Evolutionary conservation across 2,113 vertebrate genomes (phyloP).

Genomic region (Zosterops pallidus): DNA sequence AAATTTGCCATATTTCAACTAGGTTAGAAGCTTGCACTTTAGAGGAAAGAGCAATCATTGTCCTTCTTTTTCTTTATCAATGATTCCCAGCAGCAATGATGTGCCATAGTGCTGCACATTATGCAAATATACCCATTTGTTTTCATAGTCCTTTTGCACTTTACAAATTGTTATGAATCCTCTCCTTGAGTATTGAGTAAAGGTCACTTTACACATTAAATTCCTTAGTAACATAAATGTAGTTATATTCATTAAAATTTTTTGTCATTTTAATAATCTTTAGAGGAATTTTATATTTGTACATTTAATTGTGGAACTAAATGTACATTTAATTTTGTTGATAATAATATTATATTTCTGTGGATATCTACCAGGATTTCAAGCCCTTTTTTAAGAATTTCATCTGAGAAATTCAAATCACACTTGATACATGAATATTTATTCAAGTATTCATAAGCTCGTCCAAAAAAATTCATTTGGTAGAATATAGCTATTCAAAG

Average conservation of each 20-base stretch:
- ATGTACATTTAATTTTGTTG: background rate
- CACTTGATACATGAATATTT: background rate
- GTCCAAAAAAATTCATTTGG: background rate
- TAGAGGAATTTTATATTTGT: background rate
- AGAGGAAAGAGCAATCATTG: background rate
- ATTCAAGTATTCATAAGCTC: background rate
- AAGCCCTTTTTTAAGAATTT: background rate
- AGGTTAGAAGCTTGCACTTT: background rate
- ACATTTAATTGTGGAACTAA: background rate
- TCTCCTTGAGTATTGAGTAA: background rate
- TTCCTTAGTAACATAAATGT: background rate
- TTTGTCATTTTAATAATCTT: background rate
- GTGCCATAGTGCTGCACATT: background rate
- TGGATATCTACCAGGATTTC: background rate
- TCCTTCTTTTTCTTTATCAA: background rate
- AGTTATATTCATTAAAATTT: background rate
- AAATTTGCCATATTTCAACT: background rate
- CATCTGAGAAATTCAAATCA: background rate
- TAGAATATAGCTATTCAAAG: background rate
- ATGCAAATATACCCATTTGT: background rate
- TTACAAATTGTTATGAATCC: background rate
- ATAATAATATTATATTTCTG: background rate
- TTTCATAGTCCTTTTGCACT: background rate
- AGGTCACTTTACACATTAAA: background rate
- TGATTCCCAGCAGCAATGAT: background rate